These are phyloP conservation scores for Pelusios castaneus DNA, from an alignment of 2,113 vertebrate genomes.

Conservation along the genomic window DNA sequence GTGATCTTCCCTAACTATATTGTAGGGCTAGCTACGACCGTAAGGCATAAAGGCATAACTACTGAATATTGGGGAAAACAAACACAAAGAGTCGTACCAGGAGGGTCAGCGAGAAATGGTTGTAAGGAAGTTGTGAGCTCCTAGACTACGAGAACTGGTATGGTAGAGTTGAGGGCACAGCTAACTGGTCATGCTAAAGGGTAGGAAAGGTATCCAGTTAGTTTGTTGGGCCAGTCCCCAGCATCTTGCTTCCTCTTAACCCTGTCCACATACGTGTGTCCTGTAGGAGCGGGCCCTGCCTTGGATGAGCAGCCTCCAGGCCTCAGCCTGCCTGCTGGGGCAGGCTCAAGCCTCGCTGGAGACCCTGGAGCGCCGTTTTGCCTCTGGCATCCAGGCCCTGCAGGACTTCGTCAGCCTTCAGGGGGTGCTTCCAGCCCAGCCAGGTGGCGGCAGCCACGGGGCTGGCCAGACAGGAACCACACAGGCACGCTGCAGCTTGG, in stretches of 20 bases:
- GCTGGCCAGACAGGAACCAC: neutral
- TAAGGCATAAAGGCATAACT: no score
- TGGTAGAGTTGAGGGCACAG: no score
- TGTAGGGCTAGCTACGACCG: no score
- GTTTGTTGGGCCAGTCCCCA: no score
- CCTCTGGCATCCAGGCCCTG: neutral
- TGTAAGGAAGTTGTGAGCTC: no score
- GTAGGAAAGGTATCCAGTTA: neutral
- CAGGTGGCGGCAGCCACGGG: neutral
- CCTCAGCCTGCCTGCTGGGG: neutral
- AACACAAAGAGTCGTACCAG: no score
- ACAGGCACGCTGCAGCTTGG: neutral
- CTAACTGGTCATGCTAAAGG: no score
- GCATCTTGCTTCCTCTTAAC: neutral
- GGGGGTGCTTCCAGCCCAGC: no score
- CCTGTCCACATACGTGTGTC: neutral
- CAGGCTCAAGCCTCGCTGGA: neutral
- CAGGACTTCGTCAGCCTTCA: neutral
- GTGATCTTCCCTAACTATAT: no score
- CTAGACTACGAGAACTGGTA: neutral
- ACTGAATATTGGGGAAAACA: no score
- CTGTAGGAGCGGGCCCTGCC: neutral
- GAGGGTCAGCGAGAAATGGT: no score
- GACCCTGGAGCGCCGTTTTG: neutral
- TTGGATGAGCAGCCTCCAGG: neutral